Evolutionary conservation across 2,113 vertebrate genomes (phyloP).

Genomic region (Misgurnus mizolepis): DNA sequence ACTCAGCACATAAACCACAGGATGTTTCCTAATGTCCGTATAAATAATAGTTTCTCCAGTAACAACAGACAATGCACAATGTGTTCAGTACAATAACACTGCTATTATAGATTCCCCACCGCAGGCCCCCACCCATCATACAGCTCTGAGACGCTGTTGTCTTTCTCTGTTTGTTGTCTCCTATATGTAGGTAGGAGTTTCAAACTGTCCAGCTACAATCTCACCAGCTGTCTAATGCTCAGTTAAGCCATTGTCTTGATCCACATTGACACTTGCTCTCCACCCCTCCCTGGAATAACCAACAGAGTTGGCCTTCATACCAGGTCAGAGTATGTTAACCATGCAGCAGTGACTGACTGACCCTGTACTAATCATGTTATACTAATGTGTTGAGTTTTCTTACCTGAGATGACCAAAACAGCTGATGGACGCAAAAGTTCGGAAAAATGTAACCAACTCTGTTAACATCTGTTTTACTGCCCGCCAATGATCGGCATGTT

Average conservation of each 20-base stretch:
- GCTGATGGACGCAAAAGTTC: too few species aligned
- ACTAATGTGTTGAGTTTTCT: neutral
- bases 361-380: slow-evolving; percentile 18
- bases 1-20: slow-evolving; percentile 38
- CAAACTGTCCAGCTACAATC: neutral
- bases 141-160: slow-evolving; percentile 44
- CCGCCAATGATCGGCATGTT: too few species aligned
- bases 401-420: too few species aligned
- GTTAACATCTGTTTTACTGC: too few species aligned
- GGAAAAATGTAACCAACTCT: too few species aligned
- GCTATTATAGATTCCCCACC: slow-evolving; percentile 61
- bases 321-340: slow-evolving; percentile 12
- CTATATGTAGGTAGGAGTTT: slow-evolving; percentile 45
- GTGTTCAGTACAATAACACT: slow-evolving; percentile 73
- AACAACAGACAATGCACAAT: slow-evolving; percentile 73
- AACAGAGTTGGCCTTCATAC: slow-evolving; percentile 20
- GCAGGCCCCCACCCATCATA: slow-evolving; percentile 48
- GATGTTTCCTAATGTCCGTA: slow-evolving; percentile 60
- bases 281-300: slow-evolving; percentile 1
- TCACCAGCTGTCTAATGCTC: slow-evolving; percentile 34
- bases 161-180: slow-evolving; percentile 26
- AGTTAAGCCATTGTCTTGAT: neutral
- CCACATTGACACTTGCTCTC: neutral
- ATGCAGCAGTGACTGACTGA: slow-evolving; percentile 23
- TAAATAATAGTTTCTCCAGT: slow-evolving; percentile 74